These are phyloP conservation scores for Anarsia innoxiella DNA, from an alignment of 2,888 invertebrate genomes.

Conservation along the genomic window DNA sequence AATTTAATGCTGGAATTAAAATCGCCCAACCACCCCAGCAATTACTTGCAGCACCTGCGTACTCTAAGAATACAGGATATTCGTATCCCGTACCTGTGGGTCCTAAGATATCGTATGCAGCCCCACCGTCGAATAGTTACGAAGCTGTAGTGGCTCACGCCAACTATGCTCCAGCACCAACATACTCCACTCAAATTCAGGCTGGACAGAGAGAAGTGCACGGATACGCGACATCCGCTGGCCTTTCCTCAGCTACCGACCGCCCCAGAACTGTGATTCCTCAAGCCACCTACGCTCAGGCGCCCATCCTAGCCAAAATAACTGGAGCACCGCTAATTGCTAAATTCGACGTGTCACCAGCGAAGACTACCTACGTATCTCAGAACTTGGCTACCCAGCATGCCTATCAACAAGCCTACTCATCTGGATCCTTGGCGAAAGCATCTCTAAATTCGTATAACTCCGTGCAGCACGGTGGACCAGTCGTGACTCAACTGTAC, in stretches of 20 bases:
- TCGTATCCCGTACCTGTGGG: conserved; percentile 32
- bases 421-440: conserved; percentile 50
- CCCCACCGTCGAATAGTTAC: conserved; percentile 37
- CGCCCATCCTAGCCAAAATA: conserved; percentile 69
- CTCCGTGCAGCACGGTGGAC: conserved; percentile 47
- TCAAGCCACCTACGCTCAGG: conserved; percentile 61
- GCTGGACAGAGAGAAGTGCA: conserved; percentile 50
- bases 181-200: conserved; percentile 25
- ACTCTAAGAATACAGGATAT: conserved; percentile 19
- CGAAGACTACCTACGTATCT: conserved; percentile 42
- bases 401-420: conserved; percentile 24
- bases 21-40: conserved; percentile 20
- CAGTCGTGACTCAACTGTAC: conserved; percentile 64
- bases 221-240: conserved; percentile 72
- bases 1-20: conserved; percentile 59
- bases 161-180: conserved; percentile 35
- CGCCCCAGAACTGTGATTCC: conserved; percentile 52
- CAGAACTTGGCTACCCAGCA: conserved; percentile 52
- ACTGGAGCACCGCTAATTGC: conserved; percentile 64
- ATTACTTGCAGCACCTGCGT: conserved; percentile 9
- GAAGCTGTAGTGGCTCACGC: conserved; percentile 25
- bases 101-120: conserved; percentile 46
- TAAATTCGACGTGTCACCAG: conserved; percentile 45
- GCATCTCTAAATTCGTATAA: conserved; percentile 57
- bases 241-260: conserved; percentile 53